Evolutionary conservation across 2,888 invertebrate genomes (phyloP), one percentile per base, ranked within the genome.

Genomic region (Pheosia tremula): DNA sequence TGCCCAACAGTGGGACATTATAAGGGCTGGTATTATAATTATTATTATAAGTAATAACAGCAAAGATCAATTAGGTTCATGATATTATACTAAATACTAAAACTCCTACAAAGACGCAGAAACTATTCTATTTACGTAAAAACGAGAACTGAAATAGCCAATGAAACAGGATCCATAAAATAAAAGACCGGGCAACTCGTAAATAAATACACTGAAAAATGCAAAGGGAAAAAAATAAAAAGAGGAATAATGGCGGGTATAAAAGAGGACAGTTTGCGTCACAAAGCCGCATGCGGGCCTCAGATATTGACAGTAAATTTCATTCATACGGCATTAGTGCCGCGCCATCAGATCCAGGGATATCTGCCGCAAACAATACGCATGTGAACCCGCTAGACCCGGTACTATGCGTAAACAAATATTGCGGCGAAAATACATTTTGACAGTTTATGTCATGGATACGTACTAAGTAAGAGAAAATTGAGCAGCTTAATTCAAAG

Each of bases 291-390:
- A 91, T 92, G 91, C 92, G 92, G 92, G 93, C 92, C 85, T 88
- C 89, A 88, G 92, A 92, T 93, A 93, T 93, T 94, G 94, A 94
- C 94, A 94, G 93, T 93, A 93, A 93, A 93, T 93, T 93, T 93
- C 93, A 93, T 94, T 94, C 93, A 92, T 93, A 89, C 87, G 85
- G 90, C 87, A 92, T 94, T 94, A 94, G 93, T 92, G 91, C 89
- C 91, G 89, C 89, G 77, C 93, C 93, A 94, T 94, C 94, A 92
- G 89, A 88, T 87, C 80, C 94, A 93, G 93, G 85, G 86, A 81
- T 85, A 84, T 80, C 81, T 81, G 80, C 78, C 81, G 81, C 83
- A 81, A 85, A 85, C 83, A 83, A 81, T 66, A 66, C 60, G 57
- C 41, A 13, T 61, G 58, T 9, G 58, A 76, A 76, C 37, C 36